Evolutionary conservation across 1,140 invertebrate species (phyloP), one percentile per base, ranked within the genome.

Genomic region (Drosophila pectinifera): DNA sequence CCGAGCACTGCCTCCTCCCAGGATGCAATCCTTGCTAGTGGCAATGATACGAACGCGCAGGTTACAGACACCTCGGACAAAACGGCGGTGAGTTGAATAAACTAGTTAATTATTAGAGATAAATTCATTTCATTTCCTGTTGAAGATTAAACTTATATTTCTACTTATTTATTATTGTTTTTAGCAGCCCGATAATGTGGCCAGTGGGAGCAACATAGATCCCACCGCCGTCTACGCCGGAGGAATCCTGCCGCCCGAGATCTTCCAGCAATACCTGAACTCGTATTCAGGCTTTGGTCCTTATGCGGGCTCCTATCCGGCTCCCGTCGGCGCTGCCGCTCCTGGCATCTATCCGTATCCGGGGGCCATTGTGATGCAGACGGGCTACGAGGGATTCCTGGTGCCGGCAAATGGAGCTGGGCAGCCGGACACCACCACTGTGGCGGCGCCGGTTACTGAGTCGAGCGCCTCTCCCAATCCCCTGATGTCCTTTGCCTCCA

Each of bases 301-400:
- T 0, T 85, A 79, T 49, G 73, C 70, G 0, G 73, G 79, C 7
- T 54, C 73, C 0, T 85, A 85, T 53, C 79, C 80, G 0, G 46
- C 80, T 11, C 83, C 88, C 1, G 73, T 84, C 3, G 54, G 39
- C 13, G 68, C 70, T 3, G 74, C 53, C 14, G 48, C 76, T 10
- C 54, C 82, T 16, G 83, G 83, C n/a, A 64, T 86, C 16, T 88
- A 88, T 73, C 84, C 84, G 5, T 89, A 70, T 20, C 84, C 84
- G 0, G 84, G 84, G 0, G 54, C 91, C 61, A 63, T 91, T 68
- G 78, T 84, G 7, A 78, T 93, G 26, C 92, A 93, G 57, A 84
- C 91, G 2, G 92, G 92, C 16, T 93, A 93, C 63, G 91, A 93
- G 57, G 92, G 91, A 16, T 92, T 88, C 36, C 56, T 92, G 24